These are phyloP conservation scores for Hyposmocoma kahamanoa DNA, from an alignment of 1,140 invertebrate species.

Conservation along the genomic window DNA sequence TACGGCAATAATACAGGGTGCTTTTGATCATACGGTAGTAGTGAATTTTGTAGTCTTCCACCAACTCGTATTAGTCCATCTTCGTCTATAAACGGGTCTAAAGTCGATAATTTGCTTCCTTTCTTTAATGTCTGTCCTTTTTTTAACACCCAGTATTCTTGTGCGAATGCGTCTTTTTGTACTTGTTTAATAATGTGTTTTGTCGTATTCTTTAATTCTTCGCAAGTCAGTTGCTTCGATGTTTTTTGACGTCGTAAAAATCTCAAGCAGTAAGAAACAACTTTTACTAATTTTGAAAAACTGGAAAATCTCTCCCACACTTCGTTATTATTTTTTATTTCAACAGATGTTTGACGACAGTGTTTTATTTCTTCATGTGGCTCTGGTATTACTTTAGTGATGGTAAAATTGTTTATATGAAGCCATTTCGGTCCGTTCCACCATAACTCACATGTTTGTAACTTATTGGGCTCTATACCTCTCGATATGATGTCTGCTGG, in stretches of 20 bases:
- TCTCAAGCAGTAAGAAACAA: neutral
- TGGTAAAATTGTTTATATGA: neutral
- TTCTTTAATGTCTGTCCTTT: neutral
- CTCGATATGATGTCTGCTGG: slow-evolving; percentile 17
- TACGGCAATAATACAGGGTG: slow-evolving; percentile 27
- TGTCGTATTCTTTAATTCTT: neutral
- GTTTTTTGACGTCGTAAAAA: neutral
- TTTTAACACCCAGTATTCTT: too few species aligned
- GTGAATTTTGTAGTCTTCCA: slow-evolving; percentile 20
- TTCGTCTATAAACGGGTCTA: slow-evolving; percentile 23
- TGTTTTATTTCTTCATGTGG: neutral
- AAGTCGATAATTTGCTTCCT: neutral
- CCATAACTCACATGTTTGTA: slow-evolving; percentile 28
- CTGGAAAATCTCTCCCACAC: neutral
- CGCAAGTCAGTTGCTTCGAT: neutral
- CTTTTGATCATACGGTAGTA: slow-evolving; percentile 20
- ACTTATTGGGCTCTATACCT: neutral
- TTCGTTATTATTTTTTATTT: neutral
- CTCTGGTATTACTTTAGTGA: neutral
- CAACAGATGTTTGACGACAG: neutral
- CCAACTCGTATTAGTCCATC: slow-evolving; percentile 27
- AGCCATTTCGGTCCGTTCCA: slow-evolving; percentile 31
- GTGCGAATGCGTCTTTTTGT: slow-evolving; percentile 3
- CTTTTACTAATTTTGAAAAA: neutral
- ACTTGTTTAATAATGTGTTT: slow-evolving; percentile 2